Percentiles rank a stretch among this genome's conserved stretches.
Conservation (phyloP, 2,797 vertebrate species). For the Paratrypauchen microcephalus region DNA sequence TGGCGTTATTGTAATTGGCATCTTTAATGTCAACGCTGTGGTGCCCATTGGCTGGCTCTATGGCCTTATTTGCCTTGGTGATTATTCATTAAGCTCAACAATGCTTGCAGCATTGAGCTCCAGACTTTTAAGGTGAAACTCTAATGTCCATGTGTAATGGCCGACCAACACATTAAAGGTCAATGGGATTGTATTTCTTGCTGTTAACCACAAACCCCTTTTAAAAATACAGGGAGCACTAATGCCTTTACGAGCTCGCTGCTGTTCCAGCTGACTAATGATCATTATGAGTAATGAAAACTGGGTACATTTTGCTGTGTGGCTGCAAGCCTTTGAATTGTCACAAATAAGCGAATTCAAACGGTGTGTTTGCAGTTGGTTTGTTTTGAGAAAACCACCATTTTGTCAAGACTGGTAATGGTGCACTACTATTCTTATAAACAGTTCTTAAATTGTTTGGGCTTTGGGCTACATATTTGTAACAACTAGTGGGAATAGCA, state of each 20-base stretch:
- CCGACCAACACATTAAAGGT: conserved; percentile 59
- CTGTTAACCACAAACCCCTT: conserved; percentile 9
- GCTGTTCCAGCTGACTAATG: conserved; percentile 27
- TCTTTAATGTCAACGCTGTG: conserved; percentile 44
- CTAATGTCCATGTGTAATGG: conserved; percentile 39
- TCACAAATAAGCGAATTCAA: neutral
- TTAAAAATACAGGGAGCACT: conserved; percentile 4
- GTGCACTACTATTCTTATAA: neutral
- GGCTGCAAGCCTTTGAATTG: conserved; percentile 23
- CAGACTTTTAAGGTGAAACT: conserved; percentile 23
- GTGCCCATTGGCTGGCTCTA: conserved; percentile 17
- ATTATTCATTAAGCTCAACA: conserved; percentile 42
- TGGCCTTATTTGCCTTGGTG: conserved; percentile 37
- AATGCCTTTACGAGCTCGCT: conserved; percentile 1
- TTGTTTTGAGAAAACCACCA: conserved; percentile 1
- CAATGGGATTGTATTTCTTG: conserved; percentile 44
- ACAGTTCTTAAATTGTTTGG: neutral
- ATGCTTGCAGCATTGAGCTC: conserved; percentile 19
- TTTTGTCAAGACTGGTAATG: conserved; percentile 4
- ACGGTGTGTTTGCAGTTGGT: conserved; percentile 6
- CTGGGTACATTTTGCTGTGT: conserved; percentile 15
- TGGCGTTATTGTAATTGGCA: conserved; percentile 15
- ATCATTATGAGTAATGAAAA: conserved; percentile 21
- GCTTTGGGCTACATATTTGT: neutral
- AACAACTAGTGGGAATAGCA: no score